Evolutionary conservation across 1,140 invertebrate genomes (phyloP).

Genomic region (Euura saliciscinereae): DNA sequence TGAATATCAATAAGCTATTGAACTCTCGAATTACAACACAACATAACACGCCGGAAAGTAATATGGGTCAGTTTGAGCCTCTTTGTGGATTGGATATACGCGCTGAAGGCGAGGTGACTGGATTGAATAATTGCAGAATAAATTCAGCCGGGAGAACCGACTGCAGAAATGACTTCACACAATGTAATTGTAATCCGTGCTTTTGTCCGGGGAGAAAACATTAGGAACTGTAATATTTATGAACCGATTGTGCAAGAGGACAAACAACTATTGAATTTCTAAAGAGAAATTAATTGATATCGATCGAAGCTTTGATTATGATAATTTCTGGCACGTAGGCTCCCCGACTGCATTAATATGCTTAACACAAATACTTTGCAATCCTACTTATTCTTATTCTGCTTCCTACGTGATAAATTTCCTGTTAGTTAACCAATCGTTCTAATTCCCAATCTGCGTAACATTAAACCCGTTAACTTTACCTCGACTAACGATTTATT

Average conservation of each 20-base stretch:
- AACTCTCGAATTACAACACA: slow-evolving; percentile 40
- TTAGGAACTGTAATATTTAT: not conserved
- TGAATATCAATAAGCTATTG: slow-evolving; percentile 46
- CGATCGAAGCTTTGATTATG: not conserved
- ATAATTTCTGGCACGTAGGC: not conserved
- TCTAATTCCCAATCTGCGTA: not conserved
- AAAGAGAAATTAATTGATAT: slow-evolving; percentile 5
- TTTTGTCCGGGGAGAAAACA: not conserved
- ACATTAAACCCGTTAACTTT: too few species aligned
- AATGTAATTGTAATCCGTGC: not conserved
- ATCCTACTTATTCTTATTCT: not conserved
- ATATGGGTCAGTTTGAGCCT: slow-evolving; percentile 33
- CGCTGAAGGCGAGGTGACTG: not conserved
- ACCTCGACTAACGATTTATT: too few species aligned
- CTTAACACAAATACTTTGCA: slow-evolving; percentile 4
- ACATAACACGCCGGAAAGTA: slow-evolving; percentile 31
- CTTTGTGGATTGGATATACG: not conserved
- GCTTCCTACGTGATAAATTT: not conserved
- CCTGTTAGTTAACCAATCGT: slow-evolving; percentile 1
- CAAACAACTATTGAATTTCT: not conserved
- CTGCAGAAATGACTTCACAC: not conserved
- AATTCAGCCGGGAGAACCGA: not conserved
- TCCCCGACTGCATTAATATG: not conserved
- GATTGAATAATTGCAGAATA: not conserved
- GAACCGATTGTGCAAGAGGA: not conserved